phyloP scores from a whole-genome alignment of 53 echinoderm and acorn worm genomes.

The Apostichopus leukothele region DNA sequence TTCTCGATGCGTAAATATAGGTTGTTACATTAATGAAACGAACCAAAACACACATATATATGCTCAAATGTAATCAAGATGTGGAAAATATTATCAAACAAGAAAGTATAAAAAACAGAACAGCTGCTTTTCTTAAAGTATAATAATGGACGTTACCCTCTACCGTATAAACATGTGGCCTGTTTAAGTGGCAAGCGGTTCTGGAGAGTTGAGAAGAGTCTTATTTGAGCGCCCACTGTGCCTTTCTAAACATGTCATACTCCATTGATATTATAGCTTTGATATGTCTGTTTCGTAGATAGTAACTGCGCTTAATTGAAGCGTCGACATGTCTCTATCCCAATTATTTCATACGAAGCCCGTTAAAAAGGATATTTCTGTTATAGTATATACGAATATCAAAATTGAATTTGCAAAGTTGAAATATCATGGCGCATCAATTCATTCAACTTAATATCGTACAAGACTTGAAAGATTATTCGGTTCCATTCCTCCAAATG shows the following conservation, averaged over 20 bases:
- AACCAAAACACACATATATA: too few species aligned
- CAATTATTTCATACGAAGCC: conserved; percentile 27
- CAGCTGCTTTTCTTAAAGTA: too few species aligned
- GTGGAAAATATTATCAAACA: too few species aligned
- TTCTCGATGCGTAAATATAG: too few species aligned
- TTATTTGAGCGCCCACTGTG: conserved; percentile 21
- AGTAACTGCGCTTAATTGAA: conserved; percentile 26
- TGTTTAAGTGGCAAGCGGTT: neutral
- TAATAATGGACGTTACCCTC: too few species aligned
- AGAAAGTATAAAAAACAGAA: too few species aligned
- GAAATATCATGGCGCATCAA: conserved; percentile 26
- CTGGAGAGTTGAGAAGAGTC: neutral
- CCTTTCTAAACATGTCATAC: conserved; percentile 33
- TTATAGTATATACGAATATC: neutral
- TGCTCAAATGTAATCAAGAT: too few species aligned
- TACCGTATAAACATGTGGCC: neutral
- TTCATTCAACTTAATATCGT: neutral
- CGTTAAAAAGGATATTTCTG: conserved; percentile 5
- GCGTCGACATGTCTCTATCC: conserved; percentile 43
- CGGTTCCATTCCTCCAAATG: neutral
- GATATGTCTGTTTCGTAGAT: conserved; percentile 33
- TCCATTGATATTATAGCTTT: neutral
- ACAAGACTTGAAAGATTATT: neutral
- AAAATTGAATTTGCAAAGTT: conserved; percentile 32
- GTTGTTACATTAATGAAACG: too few species aligned